Base-by-base conservation (phyloP, 2,888 invertebrate species). In the Gibbula magus region DNA sequence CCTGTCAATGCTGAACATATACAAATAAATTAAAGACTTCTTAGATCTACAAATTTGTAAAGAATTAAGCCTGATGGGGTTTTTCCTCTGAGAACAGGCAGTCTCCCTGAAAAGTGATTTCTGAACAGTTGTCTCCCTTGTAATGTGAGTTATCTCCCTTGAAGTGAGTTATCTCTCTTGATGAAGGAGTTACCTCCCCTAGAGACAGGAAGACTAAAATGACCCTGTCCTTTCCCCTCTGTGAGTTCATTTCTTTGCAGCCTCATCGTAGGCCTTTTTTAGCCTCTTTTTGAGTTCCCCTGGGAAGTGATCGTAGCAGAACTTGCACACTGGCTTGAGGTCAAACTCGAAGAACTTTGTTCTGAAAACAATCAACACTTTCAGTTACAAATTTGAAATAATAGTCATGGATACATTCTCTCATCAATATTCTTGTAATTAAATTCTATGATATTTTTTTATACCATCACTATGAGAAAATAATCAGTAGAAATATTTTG, bases 281-380 rank as follows among this genome's bases (percentile, higher is more conserved):
- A 99, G 95, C 22, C 99, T 95, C 85, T 97, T 96, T 81, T 98
- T 96, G 89, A 99, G 94, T 93, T 99, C 99, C 53, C 95, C 95
- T 0, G 99, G 99, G 93, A 99, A 97, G 91, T 96, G 96, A 91
- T 99, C 99, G 93, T 99, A 99, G 93, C 99, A 99, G 90, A 97
- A 97, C 94, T 99, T 98, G 94, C 99, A 99, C 2, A 92, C 98
- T 51, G 99, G 99, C 91, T 98, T 97, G 94, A 99, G 95, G 94
- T 99, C 99, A 93, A 98, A 97, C 94, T 99, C 99, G 93, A 98
- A 99, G 94, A 99, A 99, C 94, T 99, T 99, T 61, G 98, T 92
- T 82, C 93, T 93, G 88, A 32, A 88, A 88, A 74, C 76, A 79
- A 81, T 53, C 53, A 18, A 25, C n/a, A n/a, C n/a, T 52, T 13